Conservation (phyloP, 2,797 vertebrate species). For the Poeciliopsis presidionis region DNA sequence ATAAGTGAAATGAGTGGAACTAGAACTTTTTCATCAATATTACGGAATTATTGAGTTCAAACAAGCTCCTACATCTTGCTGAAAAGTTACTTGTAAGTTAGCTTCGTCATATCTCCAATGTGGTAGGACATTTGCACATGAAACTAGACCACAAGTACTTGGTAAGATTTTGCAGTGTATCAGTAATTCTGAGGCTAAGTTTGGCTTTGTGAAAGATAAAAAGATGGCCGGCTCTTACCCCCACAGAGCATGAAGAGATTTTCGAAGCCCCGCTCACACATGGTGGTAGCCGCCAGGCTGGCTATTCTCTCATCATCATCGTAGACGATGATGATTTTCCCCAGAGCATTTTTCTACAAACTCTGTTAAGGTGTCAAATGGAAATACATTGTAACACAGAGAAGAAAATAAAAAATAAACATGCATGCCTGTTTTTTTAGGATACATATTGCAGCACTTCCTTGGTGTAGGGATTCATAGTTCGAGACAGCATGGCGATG, state of each 20-base stretch:
- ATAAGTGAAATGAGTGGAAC: too few species aligned
- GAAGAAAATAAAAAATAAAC: background rate
- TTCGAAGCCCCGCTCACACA: slow-evolving; percentile 95
- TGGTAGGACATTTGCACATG: too few species aligned
- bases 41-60: too few species aligned
- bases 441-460: slow-evolving; percentile 95
- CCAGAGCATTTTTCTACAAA: slow-evolving; percentile 87
- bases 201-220: background rate
- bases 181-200: background rate
- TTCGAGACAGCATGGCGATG: slow-evolving; percentile 85
- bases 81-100: too few species aligned
- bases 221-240: slow-evolving; percentile 75
- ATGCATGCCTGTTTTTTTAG: slow-evolving; percentile 53
- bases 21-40: too few species aligned
- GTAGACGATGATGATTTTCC: slow-evolving; percentile 92
- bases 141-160: too few species aligned
- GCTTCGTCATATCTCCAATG: too few species aligned
- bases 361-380: slow-evolving; percentile 63
- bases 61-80: too few species aligned
- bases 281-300: slow-evolving; percentile 89
- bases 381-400: background rate
- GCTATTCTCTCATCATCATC: slow-evolving; percentile 94
- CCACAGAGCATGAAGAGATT: slow-evolving; percentile 96
- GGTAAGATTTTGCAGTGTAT: background rate
- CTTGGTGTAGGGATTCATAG: slow-evolving; percentile 93